Conservation (phyloP, 2,113 vertebrate genomes). For the Osmerus eperlanus region DNA sequence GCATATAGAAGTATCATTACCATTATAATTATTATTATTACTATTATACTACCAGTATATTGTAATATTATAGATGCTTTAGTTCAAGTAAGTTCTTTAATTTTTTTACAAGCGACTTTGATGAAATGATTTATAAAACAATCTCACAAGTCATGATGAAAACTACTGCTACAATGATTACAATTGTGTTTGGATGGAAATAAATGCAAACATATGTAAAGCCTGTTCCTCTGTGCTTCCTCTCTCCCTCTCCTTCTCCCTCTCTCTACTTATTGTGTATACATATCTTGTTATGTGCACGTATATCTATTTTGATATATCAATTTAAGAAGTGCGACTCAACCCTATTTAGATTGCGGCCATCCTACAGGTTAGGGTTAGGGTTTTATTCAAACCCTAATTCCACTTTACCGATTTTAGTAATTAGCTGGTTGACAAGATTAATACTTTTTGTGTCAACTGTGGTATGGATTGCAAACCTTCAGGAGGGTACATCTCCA, state of each 20-base stretch:
- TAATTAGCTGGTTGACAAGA: no score
- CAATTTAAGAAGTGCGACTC: no score
- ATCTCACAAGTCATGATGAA: slow-evolving; percentile 76
- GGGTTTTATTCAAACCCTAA: no score
- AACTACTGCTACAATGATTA: slow-evolving; percentile 77
- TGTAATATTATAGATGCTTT: slow-evolving; percentile 83
- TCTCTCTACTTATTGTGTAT: neutral
- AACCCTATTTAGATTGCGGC: no score
- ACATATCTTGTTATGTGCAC: neutral
- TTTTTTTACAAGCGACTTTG: slow-evolving; percentile 84
- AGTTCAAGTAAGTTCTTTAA: slow-evolving; percentile 81
- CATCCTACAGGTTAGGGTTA: no score
- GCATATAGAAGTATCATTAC: slow-evolving; percentile 77
- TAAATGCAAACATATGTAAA: slow-evolving; percentile 74
- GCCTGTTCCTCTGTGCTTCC: slow-evolving; percentile 57
- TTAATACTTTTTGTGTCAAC: no score
- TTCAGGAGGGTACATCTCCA: no score
- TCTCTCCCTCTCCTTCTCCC: no score
- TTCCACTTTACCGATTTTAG: no score
- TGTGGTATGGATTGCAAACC: no score
- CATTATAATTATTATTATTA: slow-evolving; percentile 76
- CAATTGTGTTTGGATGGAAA: slow-evolving; percentile 81
- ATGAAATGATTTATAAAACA: slow-evolving; percentile 82
- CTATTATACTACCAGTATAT: slow-evolving; percentile 81
- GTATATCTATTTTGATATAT: no score